Conservation (phyloP, 2,113 vertebrate genomes). For the Ciconia stormi region DNA sequence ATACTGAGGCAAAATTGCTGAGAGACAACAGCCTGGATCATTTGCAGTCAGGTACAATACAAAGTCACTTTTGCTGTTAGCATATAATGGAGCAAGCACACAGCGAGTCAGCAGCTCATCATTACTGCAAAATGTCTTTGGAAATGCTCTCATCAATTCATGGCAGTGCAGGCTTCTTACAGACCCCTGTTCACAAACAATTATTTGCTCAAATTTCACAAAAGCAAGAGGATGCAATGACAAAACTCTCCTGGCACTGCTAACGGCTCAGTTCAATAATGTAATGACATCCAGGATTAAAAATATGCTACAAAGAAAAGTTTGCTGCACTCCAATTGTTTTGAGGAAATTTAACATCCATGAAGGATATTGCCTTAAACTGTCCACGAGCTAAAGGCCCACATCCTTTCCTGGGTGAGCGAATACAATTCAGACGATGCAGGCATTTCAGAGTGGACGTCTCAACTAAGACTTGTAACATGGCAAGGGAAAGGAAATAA, state of each 20-base stretch:
- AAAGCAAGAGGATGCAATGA: slow-evolving; percentile 60
- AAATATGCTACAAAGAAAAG: slow-evolving; percentile 43
- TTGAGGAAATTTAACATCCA: background rate
- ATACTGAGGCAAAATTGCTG: background rate
- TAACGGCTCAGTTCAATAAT: slow-evolving; percentile 60
- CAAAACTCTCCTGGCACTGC: slow-evolving; percentile 63
- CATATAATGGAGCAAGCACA: background rate
- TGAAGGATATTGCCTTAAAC: background rate
- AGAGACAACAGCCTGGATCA: background rate
- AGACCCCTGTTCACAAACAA: slow-evolving; percentile 56
- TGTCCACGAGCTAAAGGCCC: background rate
- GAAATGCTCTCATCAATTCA: slow-evolving; percentile 50
- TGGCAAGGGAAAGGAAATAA: background rate
- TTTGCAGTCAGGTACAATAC: background rate
- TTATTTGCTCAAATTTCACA: slow-evolving; percentile 72
- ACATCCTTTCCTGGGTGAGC: background rate
- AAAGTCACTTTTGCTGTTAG: slow-evolving; percentile 46
- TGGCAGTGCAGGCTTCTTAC: slow-evolving; percentile 48
- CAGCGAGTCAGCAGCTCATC: slow-evolving; percentile 23
- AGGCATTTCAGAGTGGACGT: background rate
- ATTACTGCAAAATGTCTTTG: slow-evolving; percentile 54
- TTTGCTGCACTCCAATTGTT: slow-evolving; percentile 22
- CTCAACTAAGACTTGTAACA: background rate
- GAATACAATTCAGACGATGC: background rate
- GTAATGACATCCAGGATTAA: slow-evolving; percentile 62